Conservation (phyloP, 2,888 invertebrate species). For the Amiota mariae region DNA sequence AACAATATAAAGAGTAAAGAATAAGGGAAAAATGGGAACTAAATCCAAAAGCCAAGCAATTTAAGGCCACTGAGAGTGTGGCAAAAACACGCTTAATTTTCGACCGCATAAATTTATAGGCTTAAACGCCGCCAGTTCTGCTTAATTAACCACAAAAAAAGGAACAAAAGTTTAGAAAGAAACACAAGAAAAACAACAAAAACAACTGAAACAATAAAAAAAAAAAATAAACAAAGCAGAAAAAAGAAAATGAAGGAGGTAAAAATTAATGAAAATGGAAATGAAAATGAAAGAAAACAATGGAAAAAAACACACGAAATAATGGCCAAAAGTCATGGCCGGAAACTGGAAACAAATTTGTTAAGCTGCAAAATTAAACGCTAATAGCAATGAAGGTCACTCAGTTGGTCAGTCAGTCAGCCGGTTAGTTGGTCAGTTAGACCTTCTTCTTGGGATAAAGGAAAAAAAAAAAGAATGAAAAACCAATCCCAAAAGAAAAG, state of each 20-base stretch:
- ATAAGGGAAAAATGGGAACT: too few relatives aligned
- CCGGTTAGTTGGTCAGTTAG: background rate
- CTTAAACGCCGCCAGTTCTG: background rate
- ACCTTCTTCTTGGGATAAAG: background rate
- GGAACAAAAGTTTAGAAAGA: background rate
- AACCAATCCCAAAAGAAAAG: slow-evolving; percentile 17
- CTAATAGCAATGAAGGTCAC: slow-evolving; percentile 12
- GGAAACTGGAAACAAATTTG: slow-evolving; percentile 25
- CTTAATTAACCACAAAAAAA: slow-evolving; percentile 21
- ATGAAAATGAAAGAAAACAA: background rate
- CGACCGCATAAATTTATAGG: slow-evolving; percentile 13
- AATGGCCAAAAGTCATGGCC: slow-evolving; percentile 20
- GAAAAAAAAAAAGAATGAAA: slow-evolving; percentile 24
- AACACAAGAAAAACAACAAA: background rate
- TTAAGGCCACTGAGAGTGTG: background rate
- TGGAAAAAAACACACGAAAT: background rate
- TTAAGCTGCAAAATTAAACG: slow-evolving; percentile 30
- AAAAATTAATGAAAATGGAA: background rate
- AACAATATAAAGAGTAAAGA: too few relatives aligned
- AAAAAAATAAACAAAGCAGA: background rate
- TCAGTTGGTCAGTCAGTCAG: background rate
- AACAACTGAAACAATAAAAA: background rate
- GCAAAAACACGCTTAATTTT: slow-evolving; percentile 20
- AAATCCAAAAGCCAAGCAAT: too few relatives aligned
- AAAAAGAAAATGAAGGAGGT: background rate